Base-by-base conservation (phyloP, 2,113 vertebrate genomes). In the Engraulis encrasicolus region DNA sequence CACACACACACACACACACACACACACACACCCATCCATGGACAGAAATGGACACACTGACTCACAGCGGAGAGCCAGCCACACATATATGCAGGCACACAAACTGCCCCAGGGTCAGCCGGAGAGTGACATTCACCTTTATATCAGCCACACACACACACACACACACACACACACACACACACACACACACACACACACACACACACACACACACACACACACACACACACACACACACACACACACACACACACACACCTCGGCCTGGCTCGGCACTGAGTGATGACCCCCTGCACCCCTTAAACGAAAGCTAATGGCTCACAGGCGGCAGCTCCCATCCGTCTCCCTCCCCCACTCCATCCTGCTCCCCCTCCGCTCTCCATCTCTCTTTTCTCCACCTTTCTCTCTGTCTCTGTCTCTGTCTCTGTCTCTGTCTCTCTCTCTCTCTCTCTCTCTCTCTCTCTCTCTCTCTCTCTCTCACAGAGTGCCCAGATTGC, bases 271-370 rank as follows among this genome's bases (percentile, higher is more conserved):
- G n/a, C n/a, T n/a, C 83, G 31, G 49, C 85, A 52, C 83, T 93
- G 92, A 94, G 93, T 83, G 91, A 91, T 95, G 89, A 85, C 40
- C 91, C 88, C 91, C 92, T 9, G 87, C 88, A 93, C 90, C 83
- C 86, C 12, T 66, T 92, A 92, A 93, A 93, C 91, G 87, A 92
- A 91, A 90, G 88, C 90, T 92, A 45, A 92, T 90, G 85, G 92
- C 40, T 92, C 90, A 87, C 86, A 92, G 89, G 87, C 88, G 83
- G 81, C 88, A 91, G 88, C 80, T 90, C 89, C 89, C 92, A 85
- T 92, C 90, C 92, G 85, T 91, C 40, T 45, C 92, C 40, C 40
- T 45, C 40, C 4, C 40, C 40, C 40, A 45, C n/a, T n/a, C n/a
- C 40, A 45, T 45, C 40, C 40, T 9, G 9, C 3, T 45, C 40